Evolutionary conservation across 2,888 invertebrate species (phyloP).

Genomic region (Acanthococcus lagerstroemiae): DNA sequence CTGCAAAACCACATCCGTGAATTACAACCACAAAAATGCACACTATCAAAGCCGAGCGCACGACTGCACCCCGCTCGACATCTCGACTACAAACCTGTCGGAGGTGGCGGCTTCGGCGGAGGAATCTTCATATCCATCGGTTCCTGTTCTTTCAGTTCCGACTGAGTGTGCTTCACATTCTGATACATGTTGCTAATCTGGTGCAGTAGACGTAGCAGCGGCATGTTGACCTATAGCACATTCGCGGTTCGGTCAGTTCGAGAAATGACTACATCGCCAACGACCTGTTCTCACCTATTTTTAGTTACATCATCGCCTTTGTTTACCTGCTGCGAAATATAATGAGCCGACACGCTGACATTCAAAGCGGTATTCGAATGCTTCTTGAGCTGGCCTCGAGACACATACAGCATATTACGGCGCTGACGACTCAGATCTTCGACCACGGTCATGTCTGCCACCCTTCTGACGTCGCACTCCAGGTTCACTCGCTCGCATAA

Average conservation of each 20-base stretch:
- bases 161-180: conserved; percentile 89
- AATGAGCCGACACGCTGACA: conserved; percentile 75
- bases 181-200: conserved; percentile 97
- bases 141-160: conserved; percentile 67
- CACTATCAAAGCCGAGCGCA: not conserved
- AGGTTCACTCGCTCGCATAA: conserved; percentile 83
- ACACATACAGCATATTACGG: conserved; percentile 76
- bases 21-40: not conserved
- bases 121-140: conserved; percentile 32
- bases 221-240: conserved; percentile 77
- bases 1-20: not conserved
- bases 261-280: no score
- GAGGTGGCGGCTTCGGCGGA: conserved; percentile 20
- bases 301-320: no score
- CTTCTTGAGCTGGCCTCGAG: conserved; percentile 74
- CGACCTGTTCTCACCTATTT: no score
- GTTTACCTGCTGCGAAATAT: conserved; percentile 77
- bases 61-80: no score
- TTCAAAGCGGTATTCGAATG: conserved; percentile 87
- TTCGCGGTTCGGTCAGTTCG: no score
- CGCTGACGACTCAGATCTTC: conserved; percentile 61
- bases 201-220: conserved; percentile 76
- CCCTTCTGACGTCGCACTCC: conserved; percentile 78
- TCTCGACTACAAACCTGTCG: not conserved
- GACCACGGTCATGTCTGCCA: conserved; percentile 79